phyloP scores from a whole-genome alignment of 2,888 invertebrate genomes.

The Drosophila atripex region DNA sequence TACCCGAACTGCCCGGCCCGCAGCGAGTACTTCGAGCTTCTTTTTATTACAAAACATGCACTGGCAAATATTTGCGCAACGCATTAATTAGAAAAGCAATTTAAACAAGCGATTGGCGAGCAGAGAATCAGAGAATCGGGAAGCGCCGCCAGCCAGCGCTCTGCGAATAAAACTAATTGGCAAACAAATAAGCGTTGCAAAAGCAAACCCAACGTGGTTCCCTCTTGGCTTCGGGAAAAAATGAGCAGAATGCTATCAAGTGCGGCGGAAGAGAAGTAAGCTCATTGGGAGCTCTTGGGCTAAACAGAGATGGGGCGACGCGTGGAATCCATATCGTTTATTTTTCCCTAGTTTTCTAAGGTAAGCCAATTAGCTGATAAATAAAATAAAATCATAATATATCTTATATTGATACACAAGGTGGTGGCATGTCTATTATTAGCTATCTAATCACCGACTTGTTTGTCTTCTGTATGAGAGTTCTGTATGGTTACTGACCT shows the following conservation, averaged over 20 bases:
- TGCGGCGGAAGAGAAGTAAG: not conserved
- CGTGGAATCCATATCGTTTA: slow-evolving; percentile 6
- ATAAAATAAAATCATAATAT: slow-evolving; percentile 13
- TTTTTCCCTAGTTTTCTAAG: slow-evolving; percentile 9
- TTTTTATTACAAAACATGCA: slow-evolving; percentile 41
- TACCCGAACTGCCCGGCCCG: slow-evolving; percentile 2
- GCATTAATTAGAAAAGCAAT: slow-evolving; percentile 51
- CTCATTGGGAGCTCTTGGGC: not conserved
- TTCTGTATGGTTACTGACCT: slow-evolving; percentile 1
- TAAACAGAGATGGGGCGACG: not conserved
- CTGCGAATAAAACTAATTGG: slow-evolving; percentile 70
- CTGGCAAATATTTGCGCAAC: slow-evolving; percentile 38
- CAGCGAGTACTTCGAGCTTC: slow-evolving; percentile 20
- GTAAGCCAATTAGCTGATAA: slow-evolving; percentile 30
- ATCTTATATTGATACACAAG: slow-evolving; percentile 18
- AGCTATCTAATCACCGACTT: slow-evolving; percentile 12
- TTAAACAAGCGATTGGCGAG: slow-evolving; percentile 32
- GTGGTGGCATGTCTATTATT: slow-evolving; percentile 15
- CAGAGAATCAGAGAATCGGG: slow-evolving; percentile 6
- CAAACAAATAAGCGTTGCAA: slow-evolving; percentile 50
- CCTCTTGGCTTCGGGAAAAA: slow-evolving; percentile 5
- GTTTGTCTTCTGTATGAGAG: not conserved
- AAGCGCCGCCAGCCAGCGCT: slow-evolving; percentile 35
- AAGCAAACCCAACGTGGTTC: slow-evolving; percentile 21
- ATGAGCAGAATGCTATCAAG: slow-evolving; percentile 6